Base-by-base conservation (phyloP, 2,888 invertebrate genomes). In the Dynastes hyllus region DNA sequence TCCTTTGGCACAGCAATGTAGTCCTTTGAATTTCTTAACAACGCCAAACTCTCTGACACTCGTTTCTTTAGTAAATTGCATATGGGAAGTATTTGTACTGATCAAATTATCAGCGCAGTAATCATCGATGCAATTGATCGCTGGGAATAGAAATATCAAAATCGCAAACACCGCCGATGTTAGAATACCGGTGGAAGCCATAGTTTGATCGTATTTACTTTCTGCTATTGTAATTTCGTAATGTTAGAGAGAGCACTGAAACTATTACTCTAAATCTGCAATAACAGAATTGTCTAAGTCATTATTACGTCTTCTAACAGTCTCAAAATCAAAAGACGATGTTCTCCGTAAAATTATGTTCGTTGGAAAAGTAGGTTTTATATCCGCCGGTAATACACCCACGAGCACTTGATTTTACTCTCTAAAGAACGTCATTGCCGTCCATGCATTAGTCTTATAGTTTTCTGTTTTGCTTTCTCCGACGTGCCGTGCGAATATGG, bases 1-100 rank as follows among this genome's bases (percentile, higher is more conserved):
- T 81, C 94, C 94, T 85, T 93, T 92, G 76, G 94, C 93, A 87
- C 95, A 95, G 88, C 95, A 95, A 87, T 95, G 94, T 66, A 95
- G 91, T 81, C 93, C 94, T 87, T 95, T 95, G 90, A 94, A 94
- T 80, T 92, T 91, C 79, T 92, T 92, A 79, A 92, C 91, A 83
- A 93, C 91, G 11, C 93, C 94, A 87, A 92, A 95, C 85, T 95
- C 95, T 82, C 89, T 89, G 11, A 91, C 90, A 79, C 93, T 92
- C 4, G 93, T 92, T 84, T 95, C 95, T 86, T 95, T 95, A 80
- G 93, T 94, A 88, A 95, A 94, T 86, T 93, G 93, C 91, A 95
- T 91, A 83, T 91, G 91, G n/a, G 71, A 65, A 11, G 73, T 51
- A 51, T 79, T 76, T n/a, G 40, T 79, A 53, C 32, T 69, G 13